Percentiles rank a stretch among this genome's conserved stretches.
Conservation (phyloP, 2,797 vertebrate genomes). For the Bryconaethiops microstoma region DNA sequence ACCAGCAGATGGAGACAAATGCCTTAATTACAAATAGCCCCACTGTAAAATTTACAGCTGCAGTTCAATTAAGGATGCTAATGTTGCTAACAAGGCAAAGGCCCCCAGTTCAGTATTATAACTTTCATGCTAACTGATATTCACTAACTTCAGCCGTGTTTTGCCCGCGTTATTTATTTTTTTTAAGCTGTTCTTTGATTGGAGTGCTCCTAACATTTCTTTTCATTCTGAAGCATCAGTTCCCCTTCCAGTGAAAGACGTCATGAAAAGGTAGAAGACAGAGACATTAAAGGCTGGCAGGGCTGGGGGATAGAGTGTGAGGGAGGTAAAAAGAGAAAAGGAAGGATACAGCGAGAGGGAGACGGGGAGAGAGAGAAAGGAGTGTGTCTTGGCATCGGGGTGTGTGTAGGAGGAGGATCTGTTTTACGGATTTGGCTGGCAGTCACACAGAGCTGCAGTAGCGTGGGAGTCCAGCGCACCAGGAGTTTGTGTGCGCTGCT, state of each 20-base stretch:
- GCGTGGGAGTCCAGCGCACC: constrained; percentile 54
- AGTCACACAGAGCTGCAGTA: constrained; percentile 18
- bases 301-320: not conserved
- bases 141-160: not conserved
- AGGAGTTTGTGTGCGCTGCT: constrained; percentile 55
- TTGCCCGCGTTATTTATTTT: not conserved
- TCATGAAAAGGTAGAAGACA: not conserved
- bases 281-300: not conserved
- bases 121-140: not conserved
- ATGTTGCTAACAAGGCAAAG: not conserved
- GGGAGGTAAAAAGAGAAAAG: constrained; percentile 25
- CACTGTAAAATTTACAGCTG: not conserved
- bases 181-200: no score
- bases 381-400: constrained; percentile 62
- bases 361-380: constrained; percentile 47
- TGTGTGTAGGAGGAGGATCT: constrained; percentile 53
- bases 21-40: not conserved
- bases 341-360: constrained; percentile 11
- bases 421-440: constrained; percentile 49
- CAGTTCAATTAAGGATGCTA: not conserved
- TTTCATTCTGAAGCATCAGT: not conserved
- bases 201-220: not conserved
- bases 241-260: not conserved
- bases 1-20: constrained; percentile 68
- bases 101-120: not conserved